A percentile compares a stretch with the other conserved stretches of the same genome.
Evolutionary conservation across 1,140 invertebrate species (phyloP).

Genomic region (Polypedilum vanderplanki): DNA sequence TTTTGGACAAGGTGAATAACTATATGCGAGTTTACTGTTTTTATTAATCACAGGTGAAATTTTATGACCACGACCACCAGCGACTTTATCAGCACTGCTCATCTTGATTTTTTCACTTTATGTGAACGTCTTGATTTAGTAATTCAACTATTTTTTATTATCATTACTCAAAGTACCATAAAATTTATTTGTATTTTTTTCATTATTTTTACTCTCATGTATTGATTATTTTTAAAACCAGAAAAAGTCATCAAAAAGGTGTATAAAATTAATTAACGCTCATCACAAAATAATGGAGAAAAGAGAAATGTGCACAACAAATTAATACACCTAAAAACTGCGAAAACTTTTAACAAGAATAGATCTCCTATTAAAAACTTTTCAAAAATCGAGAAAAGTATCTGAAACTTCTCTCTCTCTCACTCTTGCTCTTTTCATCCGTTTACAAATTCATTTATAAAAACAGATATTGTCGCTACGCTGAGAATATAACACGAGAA

Average conservation of each 20-base stretch:
- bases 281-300: not conserved
- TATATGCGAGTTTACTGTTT: not conserved
- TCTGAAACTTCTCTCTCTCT: not conserved
- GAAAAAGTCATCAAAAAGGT: not conserved
- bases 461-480: not conserved
- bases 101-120: not conserved
- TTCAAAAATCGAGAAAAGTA: not conserved
- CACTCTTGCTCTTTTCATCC: not conserved
- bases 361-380: too few relatives aligned
- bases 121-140: too few relatives aligned
- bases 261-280: not conserved
- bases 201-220: not conserved
- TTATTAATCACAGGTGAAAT: not conserved
- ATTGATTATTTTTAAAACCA: not conserved
- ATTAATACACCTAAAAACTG: not conserved
- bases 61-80: not conserved
- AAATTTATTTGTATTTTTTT: not conserved
- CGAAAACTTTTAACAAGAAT: not conserved
- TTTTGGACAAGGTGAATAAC: conserved; percentile 15
- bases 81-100: not conserved
- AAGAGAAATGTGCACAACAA: not conserved
- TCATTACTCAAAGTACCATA: not conserved
- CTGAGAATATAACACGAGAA: not conserved
- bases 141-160: not conserved
- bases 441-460: not conserved